Conservation (phyloP, 2,888 invertebrate species). For the Anaspis maculata region DNA sequence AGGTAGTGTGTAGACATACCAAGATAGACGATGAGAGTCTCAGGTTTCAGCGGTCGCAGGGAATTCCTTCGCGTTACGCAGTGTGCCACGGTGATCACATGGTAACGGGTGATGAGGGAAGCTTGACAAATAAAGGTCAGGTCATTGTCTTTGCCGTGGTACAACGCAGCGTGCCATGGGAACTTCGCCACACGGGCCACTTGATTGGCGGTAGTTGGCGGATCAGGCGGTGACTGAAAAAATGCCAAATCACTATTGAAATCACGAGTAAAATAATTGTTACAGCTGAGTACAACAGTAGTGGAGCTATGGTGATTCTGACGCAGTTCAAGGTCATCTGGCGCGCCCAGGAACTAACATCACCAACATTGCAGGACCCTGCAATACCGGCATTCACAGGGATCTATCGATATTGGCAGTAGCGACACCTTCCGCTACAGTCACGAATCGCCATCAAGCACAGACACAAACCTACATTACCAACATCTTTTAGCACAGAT, state of each 20-base stretch:
- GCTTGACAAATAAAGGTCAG: constrained; percentile 37
- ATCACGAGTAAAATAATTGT: no score
- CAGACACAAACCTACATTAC: no score
- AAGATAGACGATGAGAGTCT: constrained; percentile 31
- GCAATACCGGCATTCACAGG: constrained; percentile 21
- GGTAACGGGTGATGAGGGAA: constrained; percentile 28
- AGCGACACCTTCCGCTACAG: no score
- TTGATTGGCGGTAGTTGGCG: constrained; percentile 53
- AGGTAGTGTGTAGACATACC: no score
- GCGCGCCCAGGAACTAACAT: no score
- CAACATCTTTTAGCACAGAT: constrained; percentile 27
- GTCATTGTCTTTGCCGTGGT: constrained; percentile 43
- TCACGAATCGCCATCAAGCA: no score
- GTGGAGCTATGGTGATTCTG: no score
- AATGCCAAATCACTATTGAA: no score
- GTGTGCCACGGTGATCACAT: constrained; percentile 36
- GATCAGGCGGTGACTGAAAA: no score
- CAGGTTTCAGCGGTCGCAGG: constrained; percentile 22
- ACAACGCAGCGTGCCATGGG: constrained; percentile 62
- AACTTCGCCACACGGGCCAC: constrained; percentile 54
- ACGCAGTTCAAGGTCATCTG: no score
- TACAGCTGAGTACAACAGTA: no score
- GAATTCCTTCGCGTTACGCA: constrained; percentile 33
- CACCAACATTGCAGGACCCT: constrained; percentile 30
- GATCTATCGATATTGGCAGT: no score